phyloP scores from a whole-genome alignment of 2,113 vertebrate species.

The Trichomycterus rosablanca region DNA sequence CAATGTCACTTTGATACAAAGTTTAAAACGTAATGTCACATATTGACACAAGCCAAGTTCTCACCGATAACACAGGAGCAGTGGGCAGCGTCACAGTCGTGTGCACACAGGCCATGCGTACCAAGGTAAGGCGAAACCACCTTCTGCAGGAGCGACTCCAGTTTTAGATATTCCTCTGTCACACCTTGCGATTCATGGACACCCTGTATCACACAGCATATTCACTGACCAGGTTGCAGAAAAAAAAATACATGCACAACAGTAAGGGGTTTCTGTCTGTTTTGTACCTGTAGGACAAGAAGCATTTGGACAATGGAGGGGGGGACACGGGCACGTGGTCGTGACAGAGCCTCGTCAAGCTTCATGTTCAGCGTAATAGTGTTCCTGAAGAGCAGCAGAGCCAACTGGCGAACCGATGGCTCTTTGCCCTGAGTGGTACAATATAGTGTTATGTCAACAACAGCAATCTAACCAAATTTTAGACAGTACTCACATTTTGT shows the following conservation, averaged over 20 bases:
- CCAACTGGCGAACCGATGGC: slow-evolving; percentile 84
- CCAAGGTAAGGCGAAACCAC: slow-evolving; percentile 76
- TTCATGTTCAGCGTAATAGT: slow-evolving; percentile 93
- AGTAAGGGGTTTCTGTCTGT: not conserved
- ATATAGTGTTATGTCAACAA: no score
- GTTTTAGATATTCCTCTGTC: slow-evolving; percentile 87
- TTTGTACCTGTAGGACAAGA: slow-evolving; percentile 84
- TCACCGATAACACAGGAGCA: slow-evolving; percentile 83
- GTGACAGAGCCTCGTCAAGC: slow-evolving; percentile 87
- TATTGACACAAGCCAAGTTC: slow-evolving; percentile 15
- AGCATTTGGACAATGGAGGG: slow-evolving; percentile 95
- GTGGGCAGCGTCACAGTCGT: slow-evolving; percentile 65
- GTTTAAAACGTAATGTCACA: no score
- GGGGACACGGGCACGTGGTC: slow-evolving; percentile 83
- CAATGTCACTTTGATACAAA: no score
- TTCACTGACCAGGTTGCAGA: not conserved
- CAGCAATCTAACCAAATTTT: no score
- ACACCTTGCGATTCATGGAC: slow-evolving; percentile 74
- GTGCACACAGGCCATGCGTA: slow-evolving; percentile 84
- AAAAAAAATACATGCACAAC: not conserved
- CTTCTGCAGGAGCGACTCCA: slow-evolving; percentile 88
- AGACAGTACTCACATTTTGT: no score
- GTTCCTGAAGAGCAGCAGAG: slow-evolving; percentile 92
- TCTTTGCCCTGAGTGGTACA: slow-evolving; percentile 62
- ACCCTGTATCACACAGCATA: slow-evolving; percentile 46